Conservation (phyloP, 2,797 vertebrate genomes). For the Acanthurus tractus region DNA sequence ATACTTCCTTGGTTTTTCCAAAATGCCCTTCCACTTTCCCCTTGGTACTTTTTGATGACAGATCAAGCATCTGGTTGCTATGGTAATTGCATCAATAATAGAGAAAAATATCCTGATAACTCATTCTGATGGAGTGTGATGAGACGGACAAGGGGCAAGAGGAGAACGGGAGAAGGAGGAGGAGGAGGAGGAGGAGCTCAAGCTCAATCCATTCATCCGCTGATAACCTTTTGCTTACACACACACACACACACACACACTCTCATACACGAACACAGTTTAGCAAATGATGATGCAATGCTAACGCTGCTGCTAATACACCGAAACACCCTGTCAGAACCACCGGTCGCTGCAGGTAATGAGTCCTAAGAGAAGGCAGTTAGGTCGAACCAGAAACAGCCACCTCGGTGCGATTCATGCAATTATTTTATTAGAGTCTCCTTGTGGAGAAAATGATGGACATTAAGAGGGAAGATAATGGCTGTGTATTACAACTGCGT, state of each 20-base stretch:
- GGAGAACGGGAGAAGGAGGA: background rate
- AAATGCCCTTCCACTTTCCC: conserved; percentile 4
- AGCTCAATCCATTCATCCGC: background rate
- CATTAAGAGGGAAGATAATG: conserved; percentile 2
- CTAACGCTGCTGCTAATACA: conserved; percentile 16
- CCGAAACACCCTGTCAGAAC: conserved; percentile 1
- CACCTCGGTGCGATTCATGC: conserved; percentile 10
- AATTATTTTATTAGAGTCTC: conserved; percentile 3
- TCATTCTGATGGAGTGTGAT: conserved; percentile 28
- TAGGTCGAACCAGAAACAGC: conserved; percentile 5
- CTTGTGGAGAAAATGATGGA: background rate
- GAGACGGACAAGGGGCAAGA: conserved; percentile 7
- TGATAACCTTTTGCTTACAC: background rate
- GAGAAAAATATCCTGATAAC: conserved; percentile 30
- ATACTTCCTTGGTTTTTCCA: background rate
- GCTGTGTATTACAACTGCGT: no score
- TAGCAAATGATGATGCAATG: background rate
- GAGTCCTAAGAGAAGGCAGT: conserved; percentile 35
- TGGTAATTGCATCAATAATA: conserved; percentile 35
- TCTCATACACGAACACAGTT: background rate
- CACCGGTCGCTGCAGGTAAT: conserved; percentile 20
- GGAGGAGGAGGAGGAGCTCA: no score
- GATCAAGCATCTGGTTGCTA: conserved; percentile 37
- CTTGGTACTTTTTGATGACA: background rate
- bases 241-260: conserved; percentile 1